phyloP scores from a whole-genome alignment of 2,797 vertebrate genomes.

The Cynopterus sphinx region DNA sequence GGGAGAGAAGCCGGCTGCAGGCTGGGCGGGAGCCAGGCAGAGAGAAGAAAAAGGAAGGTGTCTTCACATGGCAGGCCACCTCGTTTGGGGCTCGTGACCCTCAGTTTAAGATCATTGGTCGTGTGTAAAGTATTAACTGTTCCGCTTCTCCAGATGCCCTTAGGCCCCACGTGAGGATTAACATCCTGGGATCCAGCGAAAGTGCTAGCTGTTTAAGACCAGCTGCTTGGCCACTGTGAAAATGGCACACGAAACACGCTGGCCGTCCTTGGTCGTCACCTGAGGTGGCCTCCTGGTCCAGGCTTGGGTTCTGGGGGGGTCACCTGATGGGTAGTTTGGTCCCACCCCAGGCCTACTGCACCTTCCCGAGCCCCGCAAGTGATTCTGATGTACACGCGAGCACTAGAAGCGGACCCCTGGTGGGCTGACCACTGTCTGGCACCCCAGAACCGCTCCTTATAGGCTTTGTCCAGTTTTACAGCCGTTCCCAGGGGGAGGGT shows the following conservation, averaged over 20 bases:
- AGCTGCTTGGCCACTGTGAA: neutral
- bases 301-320: neutral
- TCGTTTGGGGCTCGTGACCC: neutral
- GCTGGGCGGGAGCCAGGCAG: rapidly evolving
- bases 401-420: neutral
- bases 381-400: neutral
- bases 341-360: neutral
- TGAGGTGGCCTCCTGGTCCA: neutral
- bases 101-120: neutral
- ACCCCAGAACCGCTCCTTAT: neutral
- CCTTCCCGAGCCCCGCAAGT: neutral
- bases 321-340: neutral
- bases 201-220: neutral
- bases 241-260: neutral
- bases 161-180: neutral
- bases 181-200: neutral
- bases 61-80: neutral
- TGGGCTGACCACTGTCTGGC: neutral
- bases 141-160: neutral
- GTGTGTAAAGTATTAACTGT: neutral
- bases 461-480: neutral
- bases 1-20: neutral
- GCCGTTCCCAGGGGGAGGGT: neutral
- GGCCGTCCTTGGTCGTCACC: neutral
- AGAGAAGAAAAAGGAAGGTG: neutral